Evolutionary conservation across 2,113 vertebrate genomes (phyloP).

Genomic region (Amphiprion ocellaris): DNA sequence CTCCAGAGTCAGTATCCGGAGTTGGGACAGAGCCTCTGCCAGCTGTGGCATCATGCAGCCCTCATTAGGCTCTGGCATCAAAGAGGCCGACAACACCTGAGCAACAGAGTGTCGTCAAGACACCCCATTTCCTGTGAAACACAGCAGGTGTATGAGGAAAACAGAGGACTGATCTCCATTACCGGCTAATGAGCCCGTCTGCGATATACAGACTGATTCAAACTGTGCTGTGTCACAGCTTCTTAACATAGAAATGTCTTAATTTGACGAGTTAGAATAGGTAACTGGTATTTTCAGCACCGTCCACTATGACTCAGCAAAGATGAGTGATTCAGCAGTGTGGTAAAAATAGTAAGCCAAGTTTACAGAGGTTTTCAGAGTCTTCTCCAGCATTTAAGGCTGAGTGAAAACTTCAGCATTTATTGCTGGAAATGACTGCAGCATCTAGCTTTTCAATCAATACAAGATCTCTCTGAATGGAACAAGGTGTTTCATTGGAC

Average conservation of each 20-base stretch:
- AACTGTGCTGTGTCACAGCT: conserved; percentile 32
- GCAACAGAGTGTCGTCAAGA: conserved; percentile 26
- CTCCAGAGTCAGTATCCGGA: conserved; percentile 39
- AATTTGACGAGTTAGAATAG: conserved; percentile 19
- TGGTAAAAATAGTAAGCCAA: neutral
- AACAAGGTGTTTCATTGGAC: neutral
- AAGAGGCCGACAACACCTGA: conserved; percentile 21
- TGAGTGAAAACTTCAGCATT: neutral
- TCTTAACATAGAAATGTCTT: conserved; percentile 17
- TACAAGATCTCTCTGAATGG: neutral
- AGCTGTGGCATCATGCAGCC: conserved; percentile 52
- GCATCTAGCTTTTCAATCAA: neutral
- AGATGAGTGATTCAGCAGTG: neutral
- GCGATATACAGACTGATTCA: conserved; percentile 27
- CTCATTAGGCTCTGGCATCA: conserved; percentile 61
- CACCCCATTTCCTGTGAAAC: conserved; percentile 37
- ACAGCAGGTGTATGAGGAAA: conserved; percentile 49
- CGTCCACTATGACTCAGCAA: conserved; percentile 24
- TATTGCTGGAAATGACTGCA: neutral
- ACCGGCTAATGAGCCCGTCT: conserved; percentile 26
- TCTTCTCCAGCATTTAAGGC: neutral
- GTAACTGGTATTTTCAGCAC: neutral
- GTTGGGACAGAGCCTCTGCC: conserved; percentile 31
- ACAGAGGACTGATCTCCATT: conserved; percentile 20
- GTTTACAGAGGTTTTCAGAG: neutral